Conservation (phyloP, 2,888 invertebrate genomes). For the Automeris io region DNA sequence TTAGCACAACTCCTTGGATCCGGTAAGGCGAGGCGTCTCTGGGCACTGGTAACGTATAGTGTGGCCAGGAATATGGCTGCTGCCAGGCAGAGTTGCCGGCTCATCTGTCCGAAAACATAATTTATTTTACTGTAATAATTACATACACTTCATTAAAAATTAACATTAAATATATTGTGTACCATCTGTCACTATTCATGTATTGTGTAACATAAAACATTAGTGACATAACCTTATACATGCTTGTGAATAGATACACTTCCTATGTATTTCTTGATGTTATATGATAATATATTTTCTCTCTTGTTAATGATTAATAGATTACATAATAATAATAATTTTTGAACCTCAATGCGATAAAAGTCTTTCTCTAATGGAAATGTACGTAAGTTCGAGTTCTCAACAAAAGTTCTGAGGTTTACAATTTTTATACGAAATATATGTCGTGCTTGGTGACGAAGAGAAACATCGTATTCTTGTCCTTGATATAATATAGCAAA, state of each 20-base stretch:
- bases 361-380: too few relatives aligned
- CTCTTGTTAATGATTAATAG: not conserved
- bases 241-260: not conserved
- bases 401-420: too few relatives aligned
- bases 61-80: conserved; percentile 71
- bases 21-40: conserved; percentile 90
- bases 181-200: not conserved
- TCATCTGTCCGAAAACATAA: conserved; percentile 45
- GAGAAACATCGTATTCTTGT: too few relatives aligned
- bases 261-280: not conserved
- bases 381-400: too few relatives aligned
- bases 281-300: not conserved
- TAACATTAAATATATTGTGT: not conserved
- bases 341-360: too few relatives aligned
- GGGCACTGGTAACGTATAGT: conserved; percentile 84
- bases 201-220: not conserved
- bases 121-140: not conserved
- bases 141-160: not conserved
- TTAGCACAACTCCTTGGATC: conserved; percentile 93
- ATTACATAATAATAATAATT: not conserved
- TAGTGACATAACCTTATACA: conserved; percentile 1
- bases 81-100: conserved; percentile 57
- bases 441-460: too few relatives aligned
- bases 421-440: too few relatives aligned
- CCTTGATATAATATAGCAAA: too few relatives aligned